These are phyloP conservation scores for Hirundichthys speculiger DNA, from an alignment of 2,113 vertebrate genomes.

Conservation along the genomic window DNA sequence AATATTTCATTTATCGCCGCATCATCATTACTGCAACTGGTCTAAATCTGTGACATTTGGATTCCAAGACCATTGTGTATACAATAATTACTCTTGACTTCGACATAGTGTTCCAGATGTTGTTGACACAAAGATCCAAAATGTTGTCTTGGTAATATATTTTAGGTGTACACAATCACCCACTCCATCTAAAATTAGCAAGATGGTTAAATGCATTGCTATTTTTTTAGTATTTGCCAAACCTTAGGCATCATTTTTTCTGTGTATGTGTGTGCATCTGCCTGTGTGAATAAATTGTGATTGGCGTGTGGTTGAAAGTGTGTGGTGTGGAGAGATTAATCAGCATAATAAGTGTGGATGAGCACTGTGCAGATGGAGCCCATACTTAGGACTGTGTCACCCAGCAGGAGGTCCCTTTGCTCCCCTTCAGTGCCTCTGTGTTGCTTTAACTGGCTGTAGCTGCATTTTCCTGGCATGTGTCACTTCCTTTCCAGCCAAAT, in stretches of 20 bases:
- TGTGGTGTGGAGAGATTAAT: constrained; percentile 77
- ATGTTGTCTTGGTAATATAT: constrained; percentile 3
- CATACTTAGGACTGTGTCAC: constrained; percentile 68
- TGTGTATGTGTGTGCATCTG: constrained; percentile 59
- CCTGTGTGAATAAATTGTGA: constrained; percentile 74
- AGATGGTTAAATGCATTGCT: constrained; percentile 7
- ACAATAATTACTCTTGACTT: background rate
- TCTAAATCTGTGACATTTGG: no score
- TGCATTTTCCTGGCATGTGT: constrained; percentile 31
- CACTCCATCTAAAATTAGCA: constrained; percentile 26
- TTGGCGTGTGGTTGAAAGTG: constrained; percentile 71
- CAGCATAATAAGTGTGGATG: constrained; percentile 75
- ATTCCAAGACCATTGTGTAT: no score
- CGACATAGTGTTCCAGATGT: background rate
- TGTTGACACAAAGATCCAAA: background rate
- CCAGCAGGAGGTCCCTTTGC: constrained; percentile 66
- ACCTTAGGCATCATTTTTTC: constrained; percentile 6
- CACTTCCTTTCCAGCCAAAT: constrained; percentile 27
- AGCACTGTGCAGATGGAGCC: constrained; percentile 72
- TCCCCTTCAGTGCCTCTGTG: constrained; percentile 39
- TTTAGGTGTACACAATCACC: constrained; percentile 1
- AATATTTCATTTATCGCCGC: no score
- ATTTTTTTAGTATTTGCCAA: constrained; percentile 18
- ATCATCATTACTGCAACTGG: no score
- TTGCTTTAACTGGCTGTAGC: constrained; percentile 40